A percentile compares a stretch with the other conserved stretches of the same genome.
These are phyloP conservation scores for Acronicta leporina DNA, from an alignment of 2,888 invertebrate species.

Conservation along the genomic window DNA sequence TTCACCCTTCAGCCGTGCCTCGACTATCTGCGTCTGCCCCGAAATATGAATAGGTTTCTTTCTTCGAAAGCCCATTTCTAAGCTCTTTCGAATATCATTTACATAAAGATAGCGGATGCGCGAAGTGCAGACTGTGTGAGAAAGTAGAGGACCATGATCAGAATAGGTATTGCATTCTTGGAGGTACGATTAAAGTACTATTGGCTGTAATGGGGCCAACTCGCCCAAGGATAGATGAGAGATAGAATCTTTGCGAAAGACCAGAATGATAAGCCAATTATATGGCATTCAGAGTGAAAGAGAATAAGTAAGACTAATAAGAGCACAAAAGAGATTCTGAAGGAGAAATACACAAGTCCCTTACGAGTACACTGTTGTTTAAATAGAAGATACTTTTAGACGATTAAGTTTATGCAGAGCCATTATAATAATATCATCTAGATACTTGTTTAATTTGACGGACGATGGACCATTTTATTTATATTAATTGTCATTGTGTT, in stretches of 20 bases:
- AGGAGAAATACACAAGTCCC: too few species aligned
- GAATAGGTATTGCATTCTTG: constrained; percentile 3
- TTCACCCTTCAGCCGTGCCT: background rate
- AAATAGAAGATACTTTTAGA: too few species aligned
- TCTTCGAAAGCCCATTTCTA: background rate
- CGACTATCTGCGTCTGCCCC: background rate
- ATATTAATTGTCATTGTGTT: background rate
- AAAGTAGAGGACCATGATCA: constrained; percentile 30
- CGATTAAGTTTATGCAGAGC: too few species aligned
- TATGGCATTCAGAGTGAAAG: background rate
- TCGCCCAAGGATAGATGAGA: constrained; percentile 1
- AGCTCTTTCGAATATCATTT: background rate
- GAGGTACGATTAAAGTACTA: background rate
- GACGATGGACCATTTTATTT: background rate
- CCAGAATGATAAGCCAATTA: background rate
- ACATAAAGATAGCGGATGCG: background rate
- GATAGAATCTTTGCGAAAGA: background rate
- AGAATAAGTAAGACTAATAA: background rate
- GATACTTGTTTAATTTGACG: background rate
- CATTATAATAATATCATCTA: too few species aligned
- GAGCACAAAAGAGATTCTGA: too few species aligned
- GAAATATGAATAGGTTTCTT: background rate
- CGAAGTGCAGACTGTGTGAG: background rate
- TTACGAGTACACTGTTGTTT: too few species aligned
- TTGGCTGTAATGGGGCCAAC: constrained; percentile 2